Base-by-base conservation (phyloP, 2,797 vertebrate species). In the Spondyliosoma cantharus region DNA sequence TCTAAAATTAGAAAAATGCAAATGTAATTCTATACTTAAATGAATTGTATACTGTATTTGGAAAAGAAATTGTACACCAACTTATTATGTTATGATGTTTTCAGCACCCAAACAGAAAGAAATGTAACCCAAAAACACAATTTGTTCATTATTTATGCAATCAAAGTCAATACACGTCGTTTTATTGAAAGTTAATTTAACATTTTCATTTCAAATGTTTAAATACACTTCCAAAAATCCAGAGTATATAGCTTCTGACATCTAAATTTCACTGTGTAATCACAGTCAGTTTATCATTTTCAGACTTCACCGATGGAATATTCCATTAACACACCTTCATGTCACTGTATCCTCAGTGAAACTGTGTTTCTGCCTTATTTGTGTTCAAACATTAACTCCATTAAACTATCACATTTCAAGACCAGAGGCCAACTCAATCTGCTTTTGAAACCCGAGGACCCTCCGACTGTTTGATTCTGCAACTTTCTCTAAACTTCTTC, bases 371-470 rank as follows among this genome's bases (percentile, higher is more conserved):
- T 60, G 65, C 19, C 19, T 1, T 67, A 24, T 76, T 64, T 74
- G 53, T 76, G 15, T 72, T 46, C 13, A 53, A 61, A 17, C 43
- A 48, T 17, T 42, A 25, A 67, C 71, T 68, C 25, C 65, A 83
- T 84, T 66, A 76, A 73, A 77, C 61, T 66, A 74, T 73, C 76
- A 56, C 19, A 49, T 85, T 86, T 85, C 71, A 81, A 29, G 19
- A 78, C 61, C 57, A 49, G 78, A 60, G 1, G 74, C 56, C 0
- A 77, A 45, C 61, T 78, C 56, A 11, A n/a, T 74, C 32, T 69
- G 80, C 80, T 53, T 86, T 63, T 74, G 76, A 84, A 86, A 84
- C 74, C 13, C 46, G 70, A 87, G 64, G n/a, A 20, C 11, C 54
- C 16, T 19, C n/a, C 46, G 37, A 27, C 66, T 61, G 60, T 75